Percentiles rank a stretch among this genome's conserved stretches.
Evolutionary conservation across 2,888 invertebrate species (phyloP).

Genomic region (Limnephilus lunatus): DNA sequence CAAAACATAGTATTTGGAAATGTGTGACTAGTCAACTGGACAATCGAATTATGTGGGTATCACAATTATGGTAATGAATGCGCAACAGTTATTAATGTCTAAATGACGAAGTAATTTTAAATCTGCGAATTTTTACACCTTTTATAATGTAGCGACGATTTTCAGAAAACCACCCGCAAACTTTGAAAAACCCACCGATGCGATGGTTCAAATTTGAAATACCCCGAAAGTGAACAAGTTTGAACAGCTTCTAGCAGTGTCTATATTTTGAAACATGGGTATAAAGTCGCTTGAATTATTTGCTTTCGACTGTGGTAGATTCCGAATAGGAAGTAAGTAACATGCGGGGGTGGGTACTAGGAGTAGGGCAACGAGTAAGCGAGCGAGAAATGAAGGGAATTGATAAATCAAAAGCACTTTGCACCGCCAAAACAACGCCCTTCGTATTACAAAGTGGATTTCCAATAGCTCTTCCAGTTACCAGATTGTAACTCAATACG

Average conservation of each 20-base stretch:
- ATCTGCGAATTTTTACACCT: not conserved
- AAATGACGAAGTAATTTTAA: too few species aligned
- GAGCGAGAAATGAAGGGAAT: slow-evolving; percentile 48
- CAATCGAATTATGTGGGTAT: too few species aligned
- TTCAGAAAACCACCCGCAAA: not conserved
- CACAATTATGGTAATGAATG: too few species aligned
- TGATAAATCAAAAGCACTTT: slow-evolving; percentile 55
- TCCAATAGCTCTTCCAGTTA: slow-evolving; percentile 28
- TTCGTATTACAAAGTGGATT: slow-evolving; percentile 39
- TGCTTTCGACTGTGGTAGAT: not conserved
- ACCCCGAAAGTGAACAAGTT: slow-evolving; percentile 19
- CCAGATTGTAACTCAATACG: slow-evolving; percentile 37
- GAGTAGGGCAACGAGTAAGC: not conserved
- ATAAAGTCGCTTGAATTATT: not conserved
- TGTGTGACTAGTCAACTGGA: too few species aligned
- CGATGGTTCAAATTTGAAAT: not conserved
- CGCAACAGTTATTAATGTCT: too few species aligned
- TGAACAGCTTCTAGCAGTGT: slow-evolving; percentile 21
- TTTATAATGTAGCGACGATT: not conserved
- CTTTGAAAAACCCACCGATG: not conserved
- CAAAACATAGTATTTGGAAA: too few species aligned
- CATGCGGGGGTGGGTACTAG: not conserved
- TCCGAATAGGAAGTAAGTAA: not conserved
- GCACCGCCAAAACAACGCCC: slow-evolving; percentile 22
- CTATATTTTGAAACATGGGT: slow-evolving; percentile 13